Evolutionary conservation across 2,888 invertebrate genomes (phyloP).

Genomic region (Rhamnusium bicolor): DNA sequence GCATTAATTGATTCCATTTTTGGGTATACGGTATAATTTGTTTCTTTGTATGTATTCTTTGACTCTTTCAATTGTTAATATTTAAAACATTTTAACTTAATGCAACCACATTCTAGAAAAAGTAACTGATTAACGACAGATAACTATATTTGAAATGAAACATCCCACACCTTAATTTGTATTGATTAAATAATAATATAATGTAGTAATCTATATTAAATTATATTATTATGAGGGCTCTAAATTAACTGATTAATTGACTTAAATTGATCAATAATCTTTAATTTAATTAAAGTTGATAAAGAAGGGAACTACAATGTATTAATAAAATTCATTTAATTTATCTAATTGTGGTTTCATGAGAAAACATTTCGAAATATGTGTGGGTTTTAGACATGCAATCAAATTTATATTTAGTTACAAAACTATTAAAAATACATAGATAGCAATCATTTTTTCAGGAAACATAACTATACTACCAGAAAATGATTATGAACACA

Average conservation of each 20-base stretch:
- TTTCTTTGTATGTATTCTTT: no score
- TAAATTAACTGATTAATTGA: slow-evolving; percentile 30
- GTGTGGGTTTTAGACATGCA: slow-evolving; percentile 15
- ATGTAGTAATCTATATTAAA: slow-evolving; percentile 1
- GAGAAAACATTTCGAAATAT: neutral
- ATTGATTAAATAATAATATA: slow-evolving; percentile 16
- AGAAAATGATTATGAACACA: no score
- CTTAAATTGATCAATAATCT: slow-evolving; percentile 31
- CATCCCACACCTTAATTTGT: slow-evolving; percentile 7
- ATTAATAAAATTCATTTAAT: slow-evolving; percentile 32
- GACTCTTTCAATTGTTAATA: no score
- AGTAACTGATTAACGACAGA: no score
- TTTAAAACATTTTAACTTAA: no score
- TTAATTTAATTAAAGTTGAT: slow-evolving; percentile 26
- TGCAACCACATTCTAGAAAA: no score
- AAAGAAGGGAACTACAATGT: slow-evolving; percentile 13
- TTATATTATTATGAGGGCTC: slow-evolving; percentile 29
- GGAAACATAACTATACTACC: no score
- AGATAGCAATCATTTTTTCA: no score
- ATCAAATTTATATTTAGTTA: neutral
- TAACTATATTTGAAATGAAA: neutral
- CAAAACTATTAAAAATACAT: no score
- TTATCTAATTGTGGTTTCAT: slow-evolving; percentile 17
- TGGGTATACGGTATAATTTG: no score
- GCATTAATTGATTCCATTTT: no score